Evolutionary conservation across 92 coral and sea anemone species (phyloP), one percentile per base, ranked within the genome.

Genomic region (Hydrozoanthus gracilis): DNA sequence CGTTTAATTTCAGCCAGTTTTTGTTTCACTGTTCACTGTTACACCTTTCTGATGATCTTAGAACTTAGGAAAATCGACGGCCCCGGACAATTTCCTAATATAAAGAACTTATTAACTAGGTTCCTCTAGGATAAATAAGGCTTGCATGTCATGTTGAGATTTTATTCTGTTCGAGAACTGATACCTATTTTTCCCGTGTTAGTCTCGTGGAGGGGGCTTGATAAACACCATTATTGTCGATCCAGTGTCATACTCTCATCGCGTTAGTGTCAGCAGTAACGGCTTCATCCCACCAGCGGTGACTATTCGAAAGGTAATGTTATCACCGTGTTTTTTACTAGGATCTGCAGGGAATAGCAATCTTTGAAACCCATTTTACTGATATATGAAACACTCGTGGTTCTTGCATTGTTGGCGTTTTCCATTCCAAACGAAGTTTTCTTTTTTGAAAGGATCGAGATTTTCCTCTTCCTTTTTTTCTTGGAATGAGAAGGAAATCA

Each of bases 221-320:
- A 86, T 92, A 72, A 91, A 92, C 79, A 90, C 95, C 15, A 84
- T 94, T 16, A 76, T 92, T 73, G 98, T 89, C 8, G 95, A 94
- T 78, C 95, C 95, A 58, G 82, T 91, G 27, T 89, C 92, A 35
- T 94, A 92, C 79, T 92, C 98, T 4, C 83, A 88, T 35, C 88
- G 91, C 48, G 94, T 94, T n/a, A 90, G 47, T 45, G 92, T 94
- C 11, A 76, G 91, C 4, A 76, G 87, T 88, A 86, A 92, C 8
- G 95, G 95, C 15, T 94, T 94, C 61, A 90, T 73, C 58, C 98
- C 98, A 2, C 64, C 93, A 11, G 47, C 86, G 48, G 91, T 94
- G 44, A 85, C 89, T 1, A 79, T 94, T 78, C 91, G 87, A 8
- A 88, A 92, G 93, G 98, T 94, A 92, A 46, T 68, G 20, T 18